Evolutionary conservation across 2,113 vertebrate genomes (phyloP).

Genomic region (Ciconia boyciana): DNA sequence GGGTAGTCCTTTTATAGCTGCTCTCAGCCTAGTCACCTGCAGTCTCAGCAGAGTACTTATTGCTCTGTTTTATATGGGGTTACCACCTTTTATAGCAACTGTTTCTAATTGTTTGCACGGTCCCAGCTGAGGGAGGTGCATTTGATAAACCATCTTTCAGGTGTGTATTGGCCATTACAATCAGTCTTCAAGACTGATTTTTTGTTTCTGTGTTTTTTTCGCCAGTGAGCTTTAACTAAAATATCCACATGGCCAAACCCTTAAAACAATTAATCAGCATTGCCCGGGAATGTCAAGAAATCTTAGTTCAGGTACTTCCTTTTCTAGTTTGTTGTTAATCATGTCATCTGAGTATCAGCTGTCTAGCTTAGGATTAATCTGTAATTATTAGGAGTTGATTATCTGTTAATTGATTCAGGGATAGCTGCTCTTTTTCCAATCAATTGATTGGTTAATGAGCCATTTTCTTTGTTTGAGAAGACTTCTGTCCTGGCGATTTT

Average conservation of each 20-base stretch:
- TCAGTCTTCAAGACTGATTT: fast-evolving
- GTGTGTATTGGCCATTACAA: not conserved
- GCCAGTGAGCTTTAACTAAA: not conserved
- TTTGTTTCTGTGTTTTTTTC: not conserved
- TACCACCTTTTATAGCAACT: not conserved
- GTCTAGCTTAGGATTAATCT: not conserved
- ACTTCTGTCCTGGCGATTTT: not conserved
- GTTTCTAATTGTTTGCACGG: not conserved
- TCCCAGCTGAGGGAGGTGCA: not conserved
- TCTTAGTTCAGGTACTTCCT: not conserved
- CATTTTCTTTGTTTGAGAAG: not conserved
- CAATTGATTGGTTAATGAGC: not conserved
- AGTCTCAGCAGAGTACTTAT: not conserved
- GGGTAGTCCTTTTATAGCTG: not conserved
- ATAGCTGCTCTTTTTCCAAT: not conserved
- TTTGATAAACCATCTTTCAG: not conserved
- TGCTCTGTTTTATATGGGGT: not conserved
- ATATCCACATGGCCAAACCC: fast-evolving
- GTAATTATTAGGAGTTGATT: not conserved
- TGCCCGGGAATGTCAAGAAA: not conserved
- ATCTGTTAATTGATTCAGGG: not conserved
- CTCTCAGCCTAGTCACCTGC: not conserved
- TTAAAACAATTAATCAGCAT: not conserved
- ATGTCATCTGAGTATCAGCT: not conserved
- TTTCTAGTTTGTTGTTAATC: not conserved